Evolutionary conservation across 1,140 invertebrate genomes (phyloP), one percentile per base, ranked within the genome.

Genomic region (Pemphigus obesinymphae): DNA sequence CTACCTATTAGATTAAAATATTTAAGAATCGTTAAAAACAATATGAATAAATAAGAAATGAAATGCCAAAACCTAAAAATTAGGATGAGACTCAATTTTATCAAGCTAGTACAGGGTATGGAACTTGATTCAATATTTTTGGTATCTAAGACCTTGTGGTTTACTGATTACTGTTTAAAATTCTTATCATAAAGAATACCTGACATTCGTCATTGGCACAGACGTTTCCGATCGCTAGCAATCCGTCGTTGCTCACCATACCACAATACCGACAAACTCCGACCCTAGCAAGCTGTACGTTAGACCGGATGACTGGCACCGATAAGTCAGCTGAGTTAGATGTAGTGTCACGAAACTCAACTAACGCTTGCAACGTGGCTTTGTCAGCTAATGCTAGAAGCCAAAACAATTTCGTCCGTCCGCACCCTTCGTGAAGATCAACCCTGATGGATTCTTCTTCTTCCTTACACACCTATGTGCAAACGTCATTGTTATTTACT

Each of bases 371-470:
- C 2, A 99, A 87, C 0, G 96, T 98, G 82, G 93, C 91, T 0
- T 95, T 94, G 85, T 99, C 97, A 1, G 97, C 96, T 7, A 99
- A 87, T 4, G 96, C 92, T 84, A 98, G 89, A 0, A 98, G 89
- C 96, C 96, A 98, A 86, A 97, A 98, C 3, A 99, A 88, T 86
- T 99, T 99, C 0, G 94, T 97, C 72, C 97, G 89, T 0, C 96
- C 96, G 86, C 97, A 98, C 0, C 96, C 96, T 87, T 99, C 97
- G 86, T 99, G 97, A 15, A 98, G 89, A 87, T 98, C 96, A 1
- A 98, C 95, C 73, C 96, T 90, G 63, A 96, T 95, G 0, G 96
- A 95, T 86, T 97, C 95, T 86, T 97, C 95, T 86, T 98, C 96
- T 85, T 98, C 96, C 87, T 97, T 97, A 86, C 97, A 98, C 1